Evolutionary conservation across 2,888 invertebrate species (phyloP).

Genomic region (Rotaria sp.): DNA sequence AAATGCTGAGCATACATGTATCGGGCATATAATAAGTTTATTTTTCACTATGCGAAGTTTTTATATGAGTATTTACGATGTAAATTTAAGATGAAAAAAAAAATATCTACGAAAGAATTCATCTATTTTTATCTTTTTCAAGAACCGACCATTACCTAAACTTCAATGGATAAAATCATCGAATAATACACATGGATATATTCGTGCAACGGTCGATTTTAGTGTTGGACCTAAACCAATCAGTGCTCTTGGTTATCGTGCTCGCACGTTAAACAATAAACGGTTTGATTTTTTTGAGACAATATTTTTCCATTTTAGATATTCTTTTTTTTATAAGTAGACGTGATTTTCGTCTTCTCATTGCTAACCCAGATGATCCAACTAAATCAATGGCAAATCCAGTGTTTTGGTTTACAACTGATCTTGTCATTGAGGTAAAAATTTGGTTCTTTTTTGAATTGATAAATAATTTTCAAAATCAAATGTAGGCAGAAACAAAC

Average conservation of each 20-base stretch:
- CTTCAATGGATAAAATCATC: constrained; percentile 32
- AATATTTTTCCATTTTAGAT: constrained; percentile 30
- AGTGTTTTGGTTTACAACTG: constrained; percentile 44
- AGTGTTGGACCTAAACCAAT: constrained; percentile 34
- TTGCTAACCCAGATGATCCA: constrained; percentile 45
- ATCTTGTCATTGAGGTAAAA: constrained; percentile 29
- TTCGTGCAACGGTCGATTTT: constrained; percentile 32
- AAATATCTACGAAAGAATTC: not conserved
- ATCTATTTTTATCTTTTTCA: not conserved
- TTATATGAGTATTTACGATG: constrained; percentile 31
- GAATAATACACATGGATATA: constrained; percentile 37
- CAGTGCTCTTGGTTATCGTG: constrained; percentile 38
- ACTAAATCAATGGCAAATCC: constrained; percentile 45
- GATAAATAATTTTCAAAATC: not conserved
- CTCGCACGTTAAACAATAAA: constrained; percentile 36
- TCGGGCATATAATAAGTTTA: constrained; percentile 27
- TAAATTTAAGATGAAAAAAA: not conserved
- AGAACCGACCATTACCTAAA: constrained; percentile 35
- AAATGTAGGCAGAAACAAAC: not conserved
- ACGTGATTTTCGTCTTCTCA: constrained; percentile 47
- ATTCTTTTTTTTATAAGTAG: constrained; percentile 41
- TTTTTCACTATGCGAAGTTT: constrained; percentile 14
- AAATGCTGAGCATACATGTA: constrained; percentile 33
- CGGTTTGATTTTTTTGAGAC: not conserved
- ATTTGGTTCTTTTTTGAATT: not conserved